phyloP scores from a whole-genome alignment of 2,888 invertebrate genomes.

The Folsomia candida region DNA sequence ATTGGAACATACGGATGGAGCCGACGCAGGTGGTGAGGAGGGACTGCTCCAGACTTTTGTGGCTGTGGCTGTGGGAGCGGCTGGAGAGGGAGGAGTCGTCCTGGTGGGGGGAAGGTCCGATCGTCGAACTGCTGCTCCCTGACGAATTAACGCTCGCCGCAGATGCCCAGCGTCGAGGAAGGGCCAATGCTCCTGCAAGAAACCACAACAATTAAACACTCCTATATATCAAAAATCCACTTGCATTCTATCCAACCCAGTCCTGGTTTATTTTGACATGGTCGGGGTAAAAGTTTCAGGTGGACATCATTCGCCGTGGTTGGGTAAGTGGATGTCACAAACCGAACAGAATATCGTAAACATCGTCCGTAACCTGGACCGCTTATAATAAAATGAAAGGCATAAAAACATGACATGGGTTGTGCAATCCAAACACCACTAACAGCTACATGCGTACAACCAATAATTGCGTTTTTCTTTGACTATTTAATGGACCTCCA shows the following conservation, averaged over 20 bases:
- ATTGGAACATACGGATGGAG: slow-evolving; percentile 72
- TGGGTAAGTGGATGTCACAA: no score
- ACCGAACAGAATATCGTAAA: no score
- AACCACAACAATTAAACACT: slow-evolving; percentile 11
- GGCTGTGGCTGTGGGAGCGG: slow-evolving; percentile 47
- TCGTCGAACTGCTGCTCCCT: slow-evolving; percentile 47
- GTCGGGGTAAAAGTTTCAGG: not conserved
- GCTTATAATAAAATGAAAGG: no score
- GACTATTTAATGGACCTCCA: no score
- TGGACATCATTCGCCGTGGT: no score
- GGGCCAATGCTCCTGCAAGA: slow-evolving; percentile 69
- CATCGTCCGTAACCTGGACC: no score
- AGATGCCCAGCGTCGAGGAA: slow-evolving; percentile 77
- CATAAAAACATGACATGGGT: no score
- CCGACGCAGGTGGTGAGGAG: slow-evolving; percentile 86
- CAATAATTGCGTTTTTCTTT: no score
- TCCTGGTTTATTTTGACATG: not conserved
- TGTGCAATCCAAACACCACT: no score
- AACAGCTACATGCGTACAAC: no score
- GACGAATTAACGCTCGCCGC: slow-evolving; percentile 51
- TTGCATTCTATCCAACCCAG: not conserved
- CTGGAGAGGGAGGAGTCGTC: slow-evolving; percentile 36
- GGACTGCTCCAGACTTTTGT: slow-evolving; percentile 64
- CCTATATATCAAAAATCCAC: slow-evolving; percentile 6
- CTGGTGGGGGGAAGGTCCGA: slow-evolving; percentile 35